Conservation (phyloP, 1,140 invertebrate species). For the Cotesia glomerata region DNA sequence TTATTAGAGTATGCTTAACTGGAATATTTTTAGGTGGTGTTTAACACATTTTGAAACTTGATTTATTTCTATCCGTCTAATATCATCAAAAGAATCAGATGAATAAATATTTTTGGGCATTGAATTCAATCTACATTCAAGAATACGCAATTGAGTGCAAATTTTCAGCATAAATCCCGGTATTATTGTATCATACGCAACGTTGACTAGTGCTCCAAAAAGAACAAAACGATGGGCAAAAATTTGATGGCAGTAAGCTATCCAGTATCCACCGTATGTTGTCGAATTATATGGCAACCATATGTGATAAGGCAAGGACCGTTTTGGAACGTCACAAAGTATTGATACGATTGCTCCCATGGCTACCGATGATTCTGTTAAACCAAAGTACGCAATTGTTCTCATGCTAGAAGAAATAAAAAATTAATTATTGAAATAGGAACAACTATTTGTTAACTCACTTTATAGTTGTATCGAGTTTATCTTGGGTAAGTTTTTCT, state of each 20-base stretch:
- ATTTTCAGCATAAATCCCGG: slow-evolving; percentile 16
- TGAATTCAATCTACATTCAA: slow-evolving; percentile 3
- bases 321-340: slow-evolving; percentile 2
- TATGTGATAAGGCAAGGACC: background rate
- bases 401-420: background rate
- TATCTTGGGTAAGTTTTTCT: background rate
- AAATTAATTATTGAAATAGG: background rate
- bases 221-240: background rate
- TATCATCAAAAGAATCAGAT: background rate
- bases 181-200: slow-evolving; percentile 7
- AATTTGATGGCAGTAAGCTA: slow-evolving; percentile 9
- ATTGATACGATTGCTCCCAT: background rate
- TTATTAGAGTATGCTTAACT: background rate
- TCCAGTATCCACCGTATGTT: slow-evolving; percentile 4
- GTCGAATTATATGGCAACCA: slow-evolving; percentile 23
- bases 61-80: background rate
- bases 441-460: background rate
- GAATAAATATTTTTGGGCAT: background rate
- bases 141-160: slow-evolving; percentile 18
- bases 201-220: background rate
- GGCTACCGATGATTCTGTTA: background rate
- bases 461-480: background rate
- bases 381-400: background rate
- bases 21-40: slow-evolving; percentile 17
- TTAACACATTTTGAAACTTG: background rate